A percentile compares a stretch with the other conserved stretches of the same genome.
Conservation (phyloP, 2,888 invertebrate species). For the Chaitophorus viminalis region DNA sequence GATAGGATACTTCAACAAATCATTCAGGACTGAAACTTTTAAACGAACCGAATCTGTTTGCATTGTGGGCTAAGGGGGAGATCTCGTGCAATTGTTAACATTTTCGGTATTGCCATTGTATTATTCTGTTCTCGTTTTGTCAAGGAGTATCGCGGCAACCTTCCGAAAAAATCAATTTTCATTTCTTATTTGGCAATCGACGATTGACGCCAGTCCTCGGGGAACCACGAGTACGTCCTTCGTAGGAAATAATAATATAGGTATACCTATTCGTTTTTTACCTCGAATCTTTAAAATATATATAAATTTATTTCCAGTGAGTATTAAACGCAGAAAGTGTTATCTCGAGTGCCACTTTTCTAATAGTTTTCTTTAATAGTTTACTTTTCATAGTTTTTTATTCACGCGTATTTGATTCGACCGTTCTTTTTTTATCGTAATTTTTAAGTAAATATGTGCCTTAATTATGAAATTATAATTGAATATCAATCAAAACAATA, state of each 20-base stretch:
- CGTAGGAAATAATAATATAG: background rate
- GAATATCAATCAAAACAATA: too few relatives aligned
- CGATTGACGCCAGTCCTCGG: background rate
- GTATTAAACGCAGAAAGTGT: background rate
- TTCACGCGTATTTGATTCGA: too few relatives aligned
- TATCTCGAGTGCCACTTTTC: background rate
- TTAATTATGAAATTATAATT: too few relatives aligned
- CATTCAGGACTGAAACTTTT: background rate
- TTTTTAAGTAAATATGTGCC: too few relatives aligned
- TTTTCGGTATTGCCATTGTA: background rate
- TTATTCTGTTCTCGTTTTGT: background rate
- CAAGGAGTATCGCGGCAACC: background rate
- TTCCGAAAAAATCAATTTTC: conserved; percentile 20
- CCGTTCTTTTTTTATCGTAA: too few relatives aligned
- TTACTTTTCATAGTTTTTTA: background rate
- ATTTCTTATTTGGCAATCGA: conserved; percentile 12
- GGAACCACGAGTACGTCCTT: background rate
- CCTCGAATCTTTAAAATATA: background rate
- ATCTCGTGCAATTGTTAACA: background rate
- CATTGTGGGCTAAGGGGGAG: background rate
- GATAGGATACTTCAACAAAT: background rate
- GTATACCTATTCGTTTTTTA: background rate
- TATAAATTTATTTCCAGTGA: background rate
- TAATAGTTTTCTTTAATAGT: background rate
- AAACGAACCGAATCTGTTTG: background rate